phyloP scores from a whole-genome alignment of 2,888 invertebrate species.

The Scrobipalpa costella region DNA sequence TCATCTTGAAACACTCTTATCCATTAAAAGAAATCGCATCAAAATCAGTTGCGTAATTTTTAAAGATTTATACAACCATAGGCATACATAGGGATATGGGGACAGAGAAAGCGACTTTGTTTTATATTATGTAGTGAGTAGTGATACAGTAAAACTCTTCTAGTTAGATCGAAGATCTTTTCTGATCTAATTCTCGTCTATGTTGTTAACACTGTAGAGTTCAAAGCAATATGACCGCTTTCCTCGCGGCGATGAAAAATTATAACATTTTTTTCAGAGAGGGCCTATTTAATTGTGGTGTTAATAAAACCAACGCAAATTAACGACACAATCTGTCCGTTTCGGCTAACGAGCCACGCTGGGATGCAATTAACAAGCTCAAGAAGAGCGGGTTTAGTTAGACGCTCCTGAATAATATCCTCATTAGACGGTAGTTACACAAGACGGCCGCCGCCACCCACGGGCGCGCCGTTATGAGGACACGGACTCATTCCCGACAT shows the following conservation, averaged over 20 bases:
- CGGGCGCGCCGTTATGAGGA: conserved; percentile 72
- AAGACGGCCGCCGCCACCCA: conserved; percentile 66
- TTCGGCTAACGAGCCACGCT: conserved; percentile 58
- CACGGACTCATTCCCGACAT: conserved; percentile 79
- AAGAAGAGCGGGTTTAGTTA: conserved; percentile 54
- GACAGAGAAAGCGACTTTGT: too few species aligned
- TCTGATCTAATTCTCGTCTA: too few species aligned
- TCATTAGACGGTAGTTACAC: conserved; percentile 67
- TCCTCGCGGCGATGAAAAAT: neutral
- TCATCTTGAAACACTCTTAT: too few species aligned
- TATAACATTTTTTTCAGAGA: neutral
- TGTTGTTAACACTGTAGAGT: too few species aligned
- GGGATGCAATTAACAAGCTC: conserved; percentile 59
- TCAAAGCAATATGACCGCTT: neutral
- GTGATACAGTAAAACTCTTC: neutral
- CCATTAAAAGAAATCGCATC: too few species aligned
- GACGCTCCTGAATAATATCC: conserved; percentile 70
- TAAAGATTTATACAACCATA: too few species aligned
- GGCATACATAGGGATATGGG: too few species aligned
- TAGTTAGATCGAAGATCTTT: neutral
- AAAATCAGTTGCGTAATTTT: too few species aligned
- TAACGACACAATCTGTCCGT: conserved; percentile 56
- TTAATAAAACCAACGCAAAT: conserved; percentile 46
- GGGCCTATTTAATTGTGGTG: neutral
- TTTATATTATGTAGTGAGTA: too few species aligned